Conservation (phyloP, 2,797 vertebrate species). For the Remorina albescens region DNA sequence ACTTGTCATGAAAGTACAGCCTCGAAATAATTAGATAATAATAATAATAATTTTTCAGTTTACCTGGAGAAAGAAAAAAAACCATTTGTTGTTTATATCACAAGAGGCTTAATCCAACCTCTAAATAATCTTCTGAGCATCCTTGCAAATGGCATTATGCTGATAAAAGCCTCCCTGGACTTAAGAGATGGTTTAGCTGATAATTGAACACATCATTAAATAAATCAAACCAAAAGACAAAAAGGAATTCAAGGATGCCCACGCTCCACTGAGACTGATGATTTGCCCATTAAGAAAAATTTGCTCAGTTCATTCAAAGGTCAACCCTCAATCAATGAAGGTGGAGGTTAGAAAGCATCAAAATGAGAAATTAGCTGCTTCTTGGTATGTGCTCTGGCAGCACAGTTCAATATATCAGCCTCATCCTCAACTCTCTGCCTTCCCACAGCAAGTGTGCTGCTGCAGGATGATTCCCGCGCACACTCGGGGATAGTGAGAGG, state of each 20-base stretch:
- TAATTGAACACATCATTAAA: constrained; percentile 64
- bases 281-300: constrained; percentile 62
- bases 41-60: constrained; percentile 10
- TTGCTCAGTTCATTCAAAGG: constrained; percentile 64
- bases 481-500: constrained; percentile 47
- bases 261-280: constrained; percentile 47
- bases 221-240: constrained; percentile 44
- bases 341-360: constrained; percentile 47
- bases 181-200: constrained; percentile 58
- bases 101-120: constrained; percentile 23
- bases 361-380: constrained; percentile 45
- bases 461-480: constrained; percentile 55
- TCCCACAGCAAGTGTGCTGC: constrained; percentile 67
- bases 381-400: constrained; percentile 40
- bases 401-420: constrained; percentile 72
- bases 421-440: constrained; percentile 61
- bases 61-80: constrained; percentile 8
- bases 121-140: constrained; percentile 22
- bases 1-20: neutral
- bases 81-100: neutral
- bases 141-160: constrained; percentile 23
- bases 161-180: constrained; percentile 30
- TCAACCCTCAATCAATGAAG: constrained; percentile 59
- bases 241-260: constrained; percentile 43
- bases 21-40: neutral